Evolutionary conservation across 1,140 invertebrate genomes (phyloP).

Genomic region (Euglossa dilemma): DNA sequence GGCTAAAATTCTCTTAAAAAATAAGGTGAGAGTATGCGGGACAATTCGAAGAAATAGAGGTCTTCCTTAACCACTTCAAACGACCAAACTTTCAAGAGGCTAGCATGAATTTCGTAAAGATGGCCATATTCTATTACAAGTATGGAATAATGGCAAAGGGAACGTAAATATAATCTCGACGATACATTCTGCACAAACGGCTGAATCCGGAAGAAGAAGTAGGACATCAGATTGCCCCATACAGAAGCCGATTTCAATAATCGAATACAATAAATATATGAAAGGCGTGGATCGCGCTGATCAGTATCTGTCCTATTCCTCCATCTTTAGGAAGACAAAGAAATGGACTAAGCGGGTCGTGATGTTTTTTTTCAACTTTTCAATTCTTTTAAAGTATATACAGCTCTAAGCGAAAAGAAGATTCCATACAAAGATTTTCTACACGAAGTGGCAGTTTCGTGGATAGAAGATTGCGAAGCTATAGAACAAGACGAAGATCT

Average conservation of each 20-base stretch:
- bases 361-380: slow-evolving; percentile 54
- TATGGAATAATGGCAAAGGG: slow-evolving; percentile 48
- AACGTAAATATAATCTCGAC: not conserved
- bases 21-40: too few species aligned
- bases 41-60: too few species aligned
- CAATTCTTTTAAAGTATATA: too few species aligned
- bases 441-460: too few species aligned
- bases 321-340: slow-evolving; percentile 43
- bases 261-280: slow-evolving; percentile 50
- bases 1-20: too few species aligned
- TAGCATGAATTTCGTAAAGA: slow-evolving; percentile 23
- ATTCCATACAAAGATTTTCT: too few species aligned
- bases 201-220: slow-evolving; percentile 35
- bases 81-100: slow-evolving; percentile 5
- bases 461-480: too few species aligned
- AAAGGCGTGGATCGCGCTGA: slow-evolving; percentile 30
- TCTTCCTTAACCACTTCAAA: too few species aligned
- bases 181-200: too few species aligned
- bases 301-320: too few species aligned
- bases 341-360: slow-evolving; percentile 42
- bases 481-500: too few species aligned
- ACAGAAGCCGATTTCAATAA: slow-evolving; percentile 40
- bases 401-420: too few species aligned
- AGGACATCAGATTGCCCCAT: slow-evolving; percentile 29
- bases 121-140: slow-evolving; percentile 29